Conservation (phyloP, 1,140 invertebrate species). For the Venturia canescens region DNA sequence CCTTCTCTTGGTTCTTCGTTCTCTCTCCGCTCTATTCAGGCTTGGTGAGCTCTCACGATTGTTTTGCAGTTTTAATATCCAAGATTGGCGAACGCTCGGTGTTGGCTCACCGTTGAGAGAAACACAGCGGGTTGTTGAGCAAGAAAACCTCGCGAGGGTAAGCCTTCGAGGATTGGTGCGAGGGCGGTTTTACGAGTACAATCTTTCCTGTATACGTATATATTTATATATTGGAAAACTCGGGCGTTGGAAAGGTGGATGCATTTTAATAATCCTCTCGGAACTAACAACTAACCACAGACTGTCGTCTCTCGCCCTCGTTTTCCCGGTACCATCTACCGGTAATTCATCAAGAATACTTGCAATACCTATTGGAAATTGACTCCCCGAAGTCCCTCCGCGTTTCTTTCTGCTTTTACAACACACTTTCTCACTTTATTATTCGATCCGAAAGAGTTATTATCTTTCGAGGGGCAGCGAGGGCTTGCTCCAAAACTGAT, state of each 20-base stretch:
- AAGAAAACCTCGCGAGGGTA: slow-evolving; percentile 35
- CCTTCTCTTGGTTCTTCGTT: background rate
- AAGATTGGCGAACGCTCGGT: slow-evolving; percentile 40
- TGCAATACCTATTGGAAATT: slow-evolving; percentile 29
- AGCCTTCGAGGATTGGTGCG: slow-evolving; percentile 17
- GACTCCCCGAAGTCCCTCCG: background rate
- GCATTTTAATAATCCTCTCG: slow-evolving; percentile 37
- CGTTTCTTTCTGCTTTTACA: background rate
- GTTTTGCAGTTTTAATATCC: slow-evolving; percentile 46
- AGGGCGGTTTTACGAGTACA: background rate
- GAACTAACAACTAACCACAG: slow-evolving; percentile 10
- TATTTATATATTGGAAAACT: slow-evolving; percentile 12
- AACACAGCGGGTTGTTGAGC: slow-evolving; percentile 24
- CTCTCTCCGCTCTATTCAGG: slow-evolving; percentile 32
- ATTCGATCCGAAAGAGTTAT: too few species aligned
- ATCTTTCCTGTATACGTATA: background rate
- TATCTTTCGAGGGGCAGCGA: too few species aligned
- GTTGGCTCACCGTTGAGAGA: slow-evolving; percentile 32
- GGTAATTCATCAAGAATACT: slow-evolving; percentile 27
- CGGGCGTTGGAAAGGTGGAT: slow-evolving; percentile 7
- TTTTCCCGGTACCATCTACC: background rate
- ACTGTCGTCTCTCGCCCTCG: too few species aligned
- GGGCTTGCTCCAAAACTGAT: too few species aligned
- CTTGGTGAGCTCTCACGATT: slow-evolving; percentile 34
- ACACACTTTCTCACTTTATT: too few species aligned